These are phyloP conservation scores for Catajapyx aquilonaris DNA, from an alignment of 1,140 invertebrate species.

Conservation along the genomic window DNA sequence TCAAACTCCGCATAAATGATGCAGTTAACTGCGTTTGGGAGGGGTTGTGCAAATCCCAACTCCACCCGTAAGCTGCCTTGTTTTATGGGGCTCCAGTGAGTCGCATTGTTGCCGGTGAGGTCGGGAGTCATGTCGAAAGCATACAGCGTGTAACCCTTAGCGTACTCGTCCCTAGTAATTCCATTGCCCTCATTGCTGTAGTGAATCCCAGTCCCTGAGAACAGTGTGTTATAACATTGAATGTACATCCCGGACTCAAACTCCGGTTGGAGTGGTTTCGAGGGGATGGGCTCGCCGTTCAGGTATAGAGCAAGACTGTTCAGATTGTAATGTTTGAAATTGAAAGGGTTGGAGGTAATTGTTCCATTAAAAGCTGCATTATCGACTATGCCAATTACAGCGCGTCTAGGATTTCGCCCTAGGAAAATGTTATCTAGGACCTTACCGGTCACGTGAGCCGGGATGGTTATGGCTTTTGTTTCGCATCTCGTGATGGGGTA, in stretches of 20 bases:
- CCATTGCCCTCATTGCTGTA: slow-evolving; percentile 1
- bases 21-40: slow-evolving; percentile 3
- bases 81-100: slow-evolving; percentile 1
- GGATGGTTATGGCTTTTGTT: no score
- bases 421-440: slow-evolving; percentile 10
- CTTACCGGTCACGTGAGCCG: slow-evolving; percentile 1
- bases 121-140: slow-evolving; percentile 6
- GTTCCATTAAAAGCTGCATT: slow-evolving; percentile 8
- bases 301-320: slow-evolving; percentile 6
- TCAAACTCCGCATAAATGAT: slow-evolving; percentile 8
- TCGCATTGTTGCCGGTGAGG: slow-evolving; percentile 6
- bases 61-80: slow-evolving; percentile 6
- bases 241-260: slow-evolving; percentile 1
- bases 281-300: slow-evolving; percentile 7
- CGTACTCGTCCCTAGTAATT: slow-evolving; percentile 5
- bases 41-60: slow-evolving; percentile 5
- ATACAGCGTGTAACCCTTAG: slow-evolving; percentile 3
- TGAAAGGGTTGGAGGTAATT: slow-evolving; percentile 7
- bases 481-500: no score
- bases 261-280: slow-evolving; percentile 3
- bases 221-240: slow-evolving; percentile 2
- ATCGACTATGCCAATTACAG: slow-evolving; percentile 6
- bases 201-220: slow-evolving; percentile 5
- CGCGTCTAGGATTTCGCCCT: slow-evolving; percentile 4
- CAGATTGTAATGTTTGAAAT: slow-evolving; percentile 7